Conservation (phyloP, 2,797 vertebrate genomes). For the Luscinia megarhynchos region DNA sequence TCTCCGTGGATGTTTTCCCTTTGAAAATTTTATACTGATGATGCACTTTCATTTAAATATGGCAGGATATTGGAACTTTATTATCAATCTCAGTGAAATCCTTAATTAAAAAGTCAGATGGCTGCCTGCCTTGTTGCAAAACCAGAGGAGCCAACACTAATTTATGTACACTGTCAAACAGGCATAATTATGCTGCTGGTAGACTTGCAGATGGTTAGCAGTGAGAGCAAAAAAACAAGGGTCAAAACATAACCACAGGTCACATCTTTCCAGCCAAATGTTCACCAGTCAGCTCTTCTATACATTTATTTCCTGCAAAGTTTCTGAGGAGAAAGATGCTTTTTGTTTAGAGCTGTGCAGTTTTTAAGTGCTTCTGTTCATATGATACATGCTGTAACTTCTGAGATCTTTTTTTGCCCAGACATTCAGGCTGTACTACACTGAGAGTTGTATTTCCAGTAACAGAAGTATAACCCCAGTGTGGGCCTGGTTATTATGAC, state of each 20-base stretch:
- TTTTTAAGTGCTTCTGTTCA: not conserved
- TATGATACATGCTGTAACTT: not conserved
- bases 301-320: not conserved
- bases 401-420: not conserved
- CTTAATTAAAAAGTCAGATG: conserved; percentile 66
- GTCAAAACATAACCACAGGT: conserved; percentile 34
- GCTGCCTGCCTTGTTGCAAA: conserved; percentile 46
- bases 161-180: conserved; percentile 57
- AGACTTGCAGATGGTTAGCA: conserved; percentile 55
- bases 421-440: not conserved
- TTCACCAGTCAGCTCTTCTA: not conserved
- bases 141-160: conserved; percentile 50
- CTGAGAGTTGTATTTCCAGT: not conserved
- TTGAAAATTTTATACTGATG: not conserved
- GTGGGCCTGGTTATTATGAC: not conserved
- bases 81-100: conserved; percentile 43
- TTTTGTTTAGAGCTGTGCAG: not conserved
- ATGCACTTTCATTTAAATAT: conserved; percentile 31
- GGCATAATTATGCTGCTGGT: conserved; percentile 46
- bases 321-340: not conserved
- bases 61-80: conserved; percentile 33
- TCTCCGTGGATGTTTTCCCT: not conserved
- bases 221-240: conserved; percentile 15
- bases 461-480: not conserved
- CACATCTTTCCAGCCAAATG: conserved; percentile 43